Conservation (phyloP, 2,797 vertebrate genomes). For the Crocidura indochinensis region DNA sequence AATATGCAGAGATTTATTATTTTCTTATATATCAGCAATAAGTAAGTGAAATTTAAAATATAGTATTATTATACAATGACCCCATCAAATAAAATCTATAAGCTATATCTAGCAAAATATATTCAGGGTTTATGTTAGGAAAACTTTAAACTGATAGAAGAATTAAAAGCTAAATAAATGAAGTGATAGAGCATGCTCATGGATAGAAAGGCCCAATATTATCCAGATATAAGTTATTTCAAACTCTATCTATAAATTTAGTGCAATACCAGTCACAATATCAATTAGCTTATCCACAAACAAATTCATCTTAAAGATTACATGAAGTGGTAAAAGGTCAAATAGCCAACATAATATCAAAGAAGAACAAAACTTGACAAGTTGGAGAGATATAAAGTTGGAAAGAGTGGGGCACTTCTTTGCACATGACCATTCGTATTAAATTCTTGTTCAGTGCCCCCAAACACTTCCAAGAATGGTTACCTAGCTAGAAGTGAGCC, state of each 20-base stretch:
- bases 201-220: constrained; percentile 1
- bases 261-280: neutral
- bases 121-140: neutral
- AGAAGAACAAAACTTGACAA: neutral
- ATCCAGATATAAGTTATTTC: neutral
- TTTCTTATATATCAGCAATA: neutral
- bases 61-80: neutral
- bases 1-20: neutral
- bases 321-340: neutral
- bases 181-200: neutral
- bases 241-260: neutral
- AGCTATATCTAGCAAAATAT: constrained; percentile 6
- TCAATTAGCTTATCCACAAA: neutral
- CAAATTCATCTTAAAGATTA: constrained; percentile 27
- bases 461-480: too few species aligned
- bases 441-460: too few species aligned
- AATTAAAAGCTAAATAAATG: constrained; percentile 18
- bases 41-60: neutral
- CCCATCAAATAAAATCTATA: neutral
- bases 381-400: neutral
- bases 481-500: too few species aligned
- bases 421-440: too few species aligned
- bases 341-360: neutral
- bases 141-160: neutral
- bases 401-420: too few species aligned